phyloP scores from a whole-genome alignment of 1,140 invertebrate species.

The Drosophila rhopaloa region DNA sequence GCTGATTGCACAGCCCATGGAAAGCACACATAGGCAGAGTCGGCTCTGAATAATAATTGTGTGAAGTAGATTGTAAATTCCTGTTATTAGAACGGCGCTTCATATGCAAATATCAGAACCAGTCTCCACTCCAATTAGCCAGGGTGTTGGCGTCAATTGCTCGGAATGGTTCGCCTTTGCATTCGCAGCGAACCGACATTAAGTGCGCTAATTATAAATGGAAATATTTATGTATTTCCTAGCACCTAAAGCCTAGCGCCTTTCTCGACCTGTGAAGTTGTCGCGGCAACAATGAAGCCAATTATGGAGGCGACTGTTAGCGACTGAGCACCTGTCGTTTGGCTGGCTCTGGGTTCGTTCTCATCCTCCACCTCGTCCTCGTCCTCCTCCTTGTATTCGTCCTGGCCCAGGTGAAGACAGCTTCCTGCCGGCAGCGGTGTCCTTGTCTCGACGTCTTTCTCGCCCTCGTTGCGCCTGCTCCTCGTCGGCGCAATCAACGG shows the following conservation, averaged over 20 bases:
- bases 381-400: constrained; percentile 20
- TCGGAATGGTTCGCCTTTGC: constrained; percentile 12
- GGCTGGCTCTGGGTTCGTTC: neutral
- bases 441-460: constrained; percentile 5
- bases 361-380: constrained; percentile 16
- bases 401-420: constrained; percentile 39
- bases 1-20: constrained; percentile 32
- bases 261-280: constrained; percentile 51
- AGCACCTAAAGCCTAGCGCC: constrained; percentile 5
- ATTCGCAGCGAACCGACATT: constrained; percentile 34
- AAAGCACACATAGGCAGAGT: neutral
- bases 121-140: constrained; percentile 38
- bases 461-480: constrained; percentile 17
- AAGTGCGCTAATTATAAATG: constrained; percentile 64
- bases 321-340: constrained; percentile 42
- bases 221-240: constrained; percentile 63
- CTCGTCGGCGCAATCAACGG: constrained; percentile 69
- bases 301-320: constrained; percentile 49
- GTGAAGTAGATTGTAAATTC: constrained; percentile 39
- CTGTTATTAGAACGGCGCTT: constrained; percentile 56
- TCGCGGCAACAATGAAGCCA: constrained; percentile 71
- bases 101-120: constrained; percentile 44
- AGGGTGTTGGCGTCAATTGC: constrained; percentile 35
- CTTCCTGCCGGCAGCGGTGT: constrained; percentile 48
- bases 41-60: constrained; percentile 46